Evolutionary conservation across 2,888 invertebrate genomes (phyloP).

Genomic region (Fissipunctia ypsillon): DNA sequence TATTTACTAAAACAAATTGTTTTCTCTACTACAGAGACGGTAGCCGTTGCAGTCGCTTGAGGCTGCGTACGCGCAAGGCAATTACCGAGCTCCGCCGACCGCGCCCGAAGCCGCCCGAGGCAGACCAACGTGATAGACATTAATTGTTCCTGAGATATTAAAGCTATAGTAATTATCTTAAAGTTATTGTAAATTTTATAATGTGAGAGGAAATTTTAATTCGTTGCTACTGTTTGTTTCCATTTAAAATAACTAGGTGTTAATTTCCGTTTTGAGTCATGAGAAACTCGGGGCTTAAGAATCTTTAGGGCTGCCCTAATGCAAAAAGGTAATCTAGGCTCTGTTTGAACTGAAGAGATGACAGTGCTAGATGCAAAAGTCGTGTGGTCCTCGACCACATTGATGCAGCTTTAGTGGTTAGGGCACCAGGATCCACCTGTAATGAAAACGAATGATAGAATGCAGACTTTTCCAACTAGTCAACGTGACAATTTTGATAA

Average conservation of each 20-base stretch:
- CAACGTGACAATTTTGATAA: neutral
- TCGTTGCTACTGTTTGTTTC: slow-evolving; percentile 57
- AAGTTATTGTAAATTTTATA: slow-evolving; percentile 70
- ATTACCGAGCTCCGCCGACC: slow-evolving; percentile 73
- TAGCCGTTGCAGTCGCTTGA: slow-evolving; percentile 71
- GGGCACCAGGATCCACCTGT: neutral
- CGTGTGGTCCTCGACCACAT: neutral
- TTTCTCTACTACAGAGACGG: slow-evolving; percentile 72
- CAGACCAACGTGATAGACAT: slow-evolving; percentile 78
- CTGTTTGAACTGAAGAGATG: neutral
- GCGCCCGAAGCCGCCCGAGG: slow-evolving; percentile 75
- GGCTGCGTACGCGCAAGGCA: slow-evolving; percentile 72
- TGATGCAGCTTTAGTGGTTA: neutral
- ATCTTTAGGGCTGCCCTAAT: neutral
- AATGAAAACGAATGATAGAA: neutral
- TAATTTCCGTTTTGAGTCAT: slow-evolving; percentile 38
- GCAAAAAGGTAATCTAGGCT: neutral
- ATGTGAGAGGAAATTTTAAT: slow-evolving; percentile 56
- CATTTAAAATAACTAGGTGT: slow-evolving; percentile 48
- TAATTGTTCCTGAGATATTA: slow-evolving; percentile 82
- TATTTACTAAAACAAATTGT: slow-evolving; percentile 79
- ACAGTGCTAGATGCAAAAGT: neutral
- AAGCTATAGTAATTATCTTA: slow-evolving; percentile 75
- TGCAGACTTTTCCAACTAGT: neutral
- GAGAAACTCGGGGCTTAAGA: neutral